Evolutionary conservation across 1,140 invertebrate species (phyloP).

Genomic region (Bombyx mori): ASM3026992v2 NC_085119.1:9520501-9521000

Average conservation of each 20-base stretch:
- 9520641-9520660: slow-evolving; percentile 17
- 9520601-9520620: slow-evolving; percentile 58
- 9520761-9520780: slow-evolving; percentile 56
- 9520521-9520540: too few relatives aligned
- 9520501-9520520: too few relatives aligned
- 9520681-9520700: slow-evolving; percentile 70
- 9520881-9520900: background rate
- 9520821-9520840: slow-evolving; percentile 34
- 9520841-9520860: slow-evolving; percentile 19
- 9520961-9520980: slow-evolving; percentile 1
- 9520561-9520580: too few relatives aligned
- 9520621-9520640: slow-evolving; percentile 23
- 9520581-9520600: slow-evolving; percentile 31
- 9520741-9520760: slow-evolving; percentile 53
- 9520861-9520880: slow-evolving; percentile 10
- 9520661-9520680: slow-evolving; percentile 43
- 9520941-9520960: slow-evolving; percentile 11
- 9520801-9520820: slow-evolving; percentile 61
- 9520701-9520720: slow-evolving; percentile 66
- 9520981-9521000: slow-evolving; percentile 26
- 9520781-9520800: slow-evolving; percentile 60
- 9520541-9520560: too few relatives aligned
- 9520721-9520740: slow-evolving; percentile 65
- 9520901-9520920: background rate
- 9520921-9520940: background rate